These are phyloP conservation scores for Poicephalus meyeri DNA, from an alignment of 2,113 vertebrate genomes.

Conservation along the genomic window DNA sequence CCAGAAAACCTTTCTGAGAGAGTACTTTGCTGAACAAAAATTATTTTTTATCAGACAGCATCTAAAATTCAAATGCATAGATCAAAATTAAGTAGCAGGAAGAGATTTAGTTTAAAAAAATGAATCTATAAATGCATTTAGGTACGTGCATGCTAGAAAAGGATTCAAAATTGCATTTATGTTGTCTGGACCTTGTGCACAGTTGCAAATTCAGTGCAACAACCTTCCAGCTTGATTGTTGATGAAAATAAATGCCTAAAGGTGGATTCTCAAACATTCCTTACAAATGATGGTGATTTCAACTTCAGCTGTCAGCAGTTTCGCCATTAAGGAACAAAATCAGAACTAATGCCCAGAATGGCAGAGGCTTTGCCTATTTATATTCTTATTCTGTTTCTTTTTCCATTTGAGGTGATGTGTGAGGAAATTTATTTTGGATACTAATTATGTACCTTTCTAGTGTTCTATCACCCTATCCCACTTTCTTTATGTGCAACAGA, in stretches of 20 bases:
- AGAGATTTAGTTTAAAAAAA: background rate
- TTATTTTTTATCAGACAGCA: background rate
- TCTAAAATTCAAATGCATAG: background rate
- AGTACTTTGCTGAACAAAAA: background rate
- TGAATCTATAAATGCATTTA: background rate
- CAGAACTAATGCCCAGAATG: background rate
- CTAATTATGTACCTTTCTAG: background rate
- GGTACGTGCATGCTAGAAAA: background rate
- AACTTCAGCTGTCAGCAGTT: background rate
- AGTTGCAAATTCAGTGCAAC: background rate
- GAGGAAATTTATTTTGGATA: background rate
- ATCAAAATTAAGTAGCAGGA: background rate
- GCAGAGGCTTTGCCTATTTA: background rate
- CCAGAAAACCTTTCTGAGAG: background rate
- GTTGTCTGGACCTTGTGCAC: background rate
- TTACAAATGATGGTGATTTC: background rate
- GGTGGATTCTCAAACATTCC: background rate
- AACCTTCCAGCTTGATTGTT: background rate
- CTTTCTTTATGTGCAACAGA: background rate
- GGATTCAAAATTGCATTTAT: background rate
- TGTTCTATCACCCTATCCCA: background rate
- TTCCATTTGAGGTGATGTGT: background rate
- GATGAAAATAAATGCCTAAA: background rate
- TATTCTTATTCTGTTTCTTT: background rate
- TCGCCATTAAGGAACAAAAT: background rate